Evolutionary conservation across 2,888 invertebrate species (phyloP).

Genomic region (Adineta ricciae): DNA sequence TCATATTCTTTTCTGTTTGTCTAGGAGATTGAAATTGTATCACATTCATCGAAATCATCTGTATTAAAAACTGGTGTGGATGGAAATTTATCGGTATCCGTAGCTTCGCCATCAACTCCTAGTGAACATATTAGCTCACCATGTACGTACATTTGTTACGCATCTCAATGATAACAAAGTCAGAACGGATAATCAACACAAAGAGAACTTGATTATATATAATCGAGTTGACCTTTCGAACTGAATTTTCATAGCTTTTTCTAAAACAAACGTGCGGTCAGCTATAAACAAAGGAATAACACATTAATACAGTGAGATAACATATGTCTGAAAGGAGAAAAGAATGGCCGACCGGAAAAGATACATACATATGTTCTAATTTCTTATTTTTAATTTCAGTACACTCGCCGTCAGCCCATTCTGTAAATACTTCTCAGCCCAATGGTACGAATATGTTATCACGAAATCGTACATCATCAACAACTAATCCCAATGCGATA

Average conservation of each 20-base stretch:
- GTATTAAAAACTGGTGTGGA: background rate
- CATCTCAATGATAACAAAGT: too few relatives aligned
- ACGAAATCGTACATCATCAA: background rate
- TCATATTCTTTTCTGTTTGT: too few relatives aligned
- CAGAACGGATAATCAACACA: too few relatives aligned
- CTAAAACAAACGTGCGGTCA: background rate
- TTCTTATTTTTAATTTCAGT: background rate
- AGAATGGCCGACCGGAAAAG: too few relatives aligned
- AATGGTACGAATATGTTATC: background rate
- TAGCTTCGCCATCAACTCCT: background rate
- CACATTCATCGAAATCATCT: background rate
- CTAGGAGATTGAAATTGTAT: background rate
- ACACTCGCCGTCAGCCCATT: background rate
- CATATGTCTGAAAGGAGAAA: too few relatives aligned
- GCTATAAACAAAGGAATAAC: too few relatives aligned
- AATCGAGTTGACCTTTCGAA: too few relatives aligned
- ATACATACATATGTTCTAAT: too few relatives aligned
- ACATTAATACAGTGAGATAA: too few relatives aligned
- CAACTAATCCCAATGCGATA: background rate
- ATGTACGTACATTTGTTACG: background rate
- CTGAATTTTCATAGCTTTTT: too few relatives aligned
- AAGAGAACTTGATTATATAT: too few relatives aligned
- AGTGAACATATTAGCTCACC: conserved; percentile 13
- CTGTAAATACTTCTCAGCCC: background rate
- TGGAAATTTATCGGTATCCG: background rate